Base-by-base conservation (phyloP, 1,140 invertebrate genomes). In the Drosophila sproati region DNA sequence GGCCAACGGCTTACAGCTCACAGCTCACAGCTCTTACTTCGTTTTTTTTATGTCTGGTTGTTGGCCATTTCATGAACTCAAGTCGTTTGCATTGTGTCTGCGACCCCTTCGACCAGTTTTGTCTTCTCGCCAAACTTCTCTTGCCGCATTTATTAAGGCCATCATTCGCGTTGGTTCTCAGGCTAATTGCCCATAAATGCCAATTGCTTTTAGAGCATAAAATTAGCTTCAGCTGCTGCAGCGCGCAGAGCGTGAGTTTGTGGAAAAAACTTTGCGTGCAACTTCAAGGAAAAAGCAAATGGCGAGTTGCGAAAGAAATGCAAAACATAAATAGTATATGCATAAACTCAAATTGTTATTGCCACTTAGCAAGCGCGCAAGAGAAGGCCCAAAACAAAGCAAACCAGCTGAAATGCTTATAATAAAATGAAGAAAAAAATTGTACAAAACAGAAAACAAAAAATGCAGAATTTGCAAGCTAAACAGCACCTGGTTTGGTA, bases 331-430 rank as follows among this genome's bases (percentile, higher is more conserved):
- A 80, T 83, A 47, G 68, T 75, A 34, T 76, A 72, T 72, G 80
- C 81, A 83, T 85, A 70, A 82, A 79, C 41, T 64, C 69, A 80
- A 87, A 87, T 88, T 83, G 82, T 87, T 87, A 87, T 87, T 71
- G 83, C 83, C 82, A 88, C 80, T 87, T 88, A 73, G 66, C 35
- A n/a, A 41, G 70, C 31, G 50, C 10, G 32, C 54, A 60, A 73
- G 50, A 61, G 78, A 72, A 7, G 61, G 59, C 61, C 43, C 43
- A 68, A 73, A 66, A 57, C 37, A 62, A 60, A 41, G 20, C 41
- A 48, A 35, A 52, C 63, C 60, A 32, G 52, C 63, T 35, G 37
- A 60, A 60, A 60, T 45, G 61, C 31, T 50, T 48, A 35, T 39
- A 20, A 20, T 20, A 20, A 20, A 20, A 20, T 20, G 20, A 20